Evolutionary conservation across 2,797 vertebrate species (phyloP).

Genomic region (Margarornis squamiger): DNA sequence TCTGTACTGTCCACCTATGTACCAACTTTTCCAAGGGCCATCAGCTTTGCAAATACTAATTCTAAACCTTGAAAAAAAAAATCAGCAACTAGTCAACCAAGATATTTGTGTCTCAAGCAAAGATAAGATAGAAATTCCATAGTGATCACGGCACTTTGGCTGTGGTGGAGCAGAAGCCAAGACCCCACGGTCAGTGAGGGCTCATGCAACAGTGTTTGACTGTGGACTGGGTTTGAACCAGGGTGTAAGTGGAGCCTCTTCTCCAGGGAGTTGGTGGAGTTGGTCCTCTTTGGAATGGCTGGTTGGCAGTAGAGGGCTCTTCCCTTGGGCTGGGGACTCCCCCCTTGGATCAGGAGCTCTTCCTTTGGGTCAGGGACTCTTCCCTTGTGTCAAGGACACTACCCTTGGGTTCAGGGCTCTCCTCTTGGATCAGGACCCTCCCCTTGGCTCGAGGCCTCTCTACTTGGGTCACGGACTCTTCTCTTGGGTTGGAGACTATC

Average conservation of each 20-base stretch:
- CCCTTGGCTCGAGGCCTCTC: no score
- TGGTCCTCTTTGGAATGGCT: not conserved
- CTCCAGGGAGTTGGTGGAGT: not conserved
- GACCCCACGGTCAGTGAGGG: fast-evolving
- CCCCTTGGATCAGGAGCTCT: not conserved
- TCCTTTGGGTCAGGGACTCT: no score
- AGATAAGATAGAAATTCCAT: not conserved
- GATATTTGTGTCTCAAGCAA: not conserved
- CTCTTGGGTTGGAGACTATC: no score
- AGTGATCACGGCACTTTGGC: not conserved
- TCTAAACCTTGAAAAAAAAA: not conserved
- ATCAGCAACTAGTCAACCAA: not conserved
- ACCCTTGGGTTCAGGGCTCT: no score
- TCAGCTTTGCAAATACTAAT: not conserved
- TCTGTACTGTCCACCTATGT: not conserved
- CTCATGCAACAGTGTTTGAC: not conserved
- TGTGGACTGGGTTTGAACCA: not conserved
- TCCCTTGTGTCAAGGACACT: no score
- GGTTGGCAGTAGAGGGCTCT: not conserved
- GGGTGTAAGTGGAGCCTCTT: fast-evolving
- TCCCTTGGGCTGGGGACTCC: not conserved
- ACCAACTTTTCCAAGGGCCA: not conserved
- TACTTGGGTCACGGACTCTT: no score
- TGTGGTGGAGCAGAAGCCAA: not conserved
- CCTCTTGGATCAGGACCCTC: no score